These are phyloP conservation scores for Drosophila incognita DNA, from an alignment of 2,888 invertebrate species.

Conservation along the genomic window DNA sequence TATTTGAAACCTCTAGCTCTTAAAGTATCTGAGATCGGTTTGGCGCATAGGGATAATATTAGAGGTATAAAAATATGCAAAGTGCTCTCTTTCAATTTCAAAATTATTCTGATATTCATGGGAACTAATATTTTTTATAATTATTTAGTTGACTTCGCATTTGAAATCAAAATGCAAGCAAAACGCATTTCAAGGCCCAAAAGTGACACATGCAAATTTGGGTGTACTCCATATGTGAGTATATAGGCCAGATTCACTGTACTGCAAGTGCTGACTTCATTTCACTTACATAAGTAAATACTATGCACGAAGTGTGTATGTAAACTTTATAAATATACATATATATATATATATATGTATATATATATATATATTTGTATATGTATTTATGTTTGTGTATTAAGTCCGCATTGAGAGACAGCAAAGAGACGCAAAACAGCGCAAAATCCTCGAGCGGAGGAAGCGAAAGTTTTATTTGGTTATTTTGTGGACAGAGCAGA, in stretches of 20 bases:
- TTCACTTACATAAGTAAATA: conserved; percentile 35
- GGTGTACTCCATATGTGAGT: conserved; percentile 35
- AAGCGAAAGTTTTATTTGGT: conserved; percentile 1
- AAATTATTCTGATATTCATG: background rate
- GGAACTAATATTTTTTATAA: background rate
- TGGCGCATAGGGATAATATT: background rate
- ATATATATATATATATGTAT: background rate
- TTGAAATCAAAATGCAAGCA: background rate
- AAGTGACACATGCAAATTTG: conserved; percentile 21
- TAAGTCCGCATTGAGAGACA: conserved; percentile 2
- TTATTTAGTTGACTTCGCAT: background rate
- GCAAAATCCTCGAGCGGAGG: conserved; percentile 10
- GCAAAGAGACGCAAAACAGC: conserved; percentile 17
- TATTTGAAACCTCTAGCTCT: background rate
- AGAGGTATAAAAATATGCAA: background rate
- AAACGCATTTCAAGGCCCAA: background rate
- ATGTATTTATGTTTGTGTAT: background rate
- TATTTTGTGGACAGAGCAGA: background rate
- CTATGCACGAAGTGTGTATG: background rate
- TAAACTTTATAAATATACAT: conserved; percentile 4
- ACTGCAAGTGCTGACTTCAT: conserved; percentile 62
- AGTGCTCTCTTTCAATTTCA: background rate
- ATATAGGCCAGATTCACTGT: conserved; percentile 66
- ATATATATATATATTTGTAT: background rate
- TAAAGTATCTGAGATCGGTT: background rate